These are phyloP conservation scores for Gobio occitaniae DNA, from an alignment of 2,797 vertebrate species.

Conservation along the genomic window DNA sequence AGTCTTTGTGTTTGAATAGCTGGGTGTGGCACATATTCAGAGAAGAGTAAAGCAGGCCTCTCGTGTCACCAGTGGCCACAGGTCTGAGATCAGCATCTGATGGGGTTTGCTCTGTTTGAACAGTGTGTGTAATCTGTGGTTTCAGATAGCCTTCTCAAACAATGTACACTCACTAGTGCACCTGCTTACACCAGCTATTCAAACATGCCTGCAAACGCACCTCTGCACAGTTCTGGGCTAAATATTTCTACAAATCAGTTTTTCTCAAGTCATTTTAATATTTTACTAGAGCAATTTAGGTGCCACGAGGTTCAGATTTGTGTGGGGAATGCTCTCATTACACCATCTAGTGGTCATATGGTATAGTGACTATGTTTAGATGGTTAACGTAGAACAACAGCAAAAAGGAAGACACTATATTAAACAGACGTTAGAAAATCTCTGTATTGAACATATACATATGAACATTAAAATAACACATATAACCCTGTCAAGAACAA, in stretches of 20 bases:
- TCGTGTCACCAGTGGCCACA: background rate
- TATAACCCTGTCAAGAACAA: background rate
- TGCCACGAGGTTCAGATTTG: background rate
- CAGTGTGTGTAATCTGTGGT: slow-evolving; percentile 21
- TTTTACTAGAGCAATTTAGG: background rate
- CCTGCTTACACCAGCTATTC: background rate
- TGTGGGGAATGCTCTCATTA: background rate
- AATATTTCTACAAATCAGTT: background rate
- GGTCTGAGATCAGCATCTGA: slow-evolving; percentile 10
- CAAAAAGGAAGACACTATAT: background rate
- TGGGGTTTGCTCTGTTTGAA: slow-evolving; percentile 18
- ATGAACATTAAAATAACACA: background rate
- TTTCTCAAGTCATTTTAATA: background rate
- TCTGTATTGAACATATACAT: slow-evolving; percentile 37
- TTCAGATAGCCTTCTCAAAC: slow-evolving; percentile 9
- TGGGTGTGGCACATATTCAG: slow-evolving; percentile 34
- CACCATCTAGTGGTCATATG: slow-evolving; percentile 34
- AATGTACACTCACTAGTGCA: background rate
- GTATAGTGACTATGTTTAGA: background rate
- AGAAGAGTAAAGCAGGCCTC: background rate
- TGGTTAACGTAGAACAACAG: background rate
- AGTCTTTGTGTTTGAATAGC: slow-evolving; percentile 28
- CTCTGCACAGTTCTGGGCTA: background rate
- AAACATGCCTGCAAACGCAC: background rate
- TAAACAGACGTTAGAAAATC: slow-evolving; percentile 11